Conservation (phyloP, 2,113 vertebrate species). For the Leptobrachium ailaonicum region DNA sequence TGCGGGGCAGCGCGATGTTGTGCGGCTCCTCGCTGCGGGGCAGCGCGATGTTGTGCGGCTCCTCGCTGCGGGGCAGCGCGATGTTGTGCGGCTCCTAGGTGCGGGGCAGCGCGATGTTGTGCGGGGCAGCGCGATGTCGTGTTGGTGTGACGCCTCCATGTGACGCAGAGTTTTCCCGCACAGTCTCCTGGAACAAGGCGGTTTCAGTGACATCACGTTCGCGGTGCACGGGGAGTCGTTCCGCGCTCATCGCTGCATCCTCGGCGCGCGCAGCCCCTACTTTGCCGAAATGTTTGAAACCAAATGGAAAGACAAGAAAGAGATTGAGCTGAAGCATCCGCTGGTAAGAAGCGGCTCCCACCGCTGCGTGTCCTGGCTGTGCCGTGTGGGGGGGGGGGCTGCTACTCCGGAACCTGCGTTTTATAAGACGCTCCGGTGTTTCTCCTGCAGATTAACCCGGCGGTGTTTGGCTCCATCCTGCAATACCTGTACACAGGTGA, state of each 20-base stretch:
- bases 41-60: no score
- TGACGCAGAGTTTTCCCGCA: no score
- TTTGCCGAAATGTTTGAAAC: conserved; percentile 93
- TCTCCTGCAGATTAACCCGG: conserved; percentile 85
- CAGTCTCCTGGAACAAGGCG: conserved; percentile 91
- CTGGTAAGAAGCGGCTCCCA: conserved; percentile 70
- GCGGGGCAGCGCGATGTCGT: no score
- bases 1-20: no score
- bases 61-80: no score
- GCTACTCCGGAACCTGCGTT: no score
- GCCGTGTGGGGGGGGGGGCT: no score
- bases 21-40: no score
- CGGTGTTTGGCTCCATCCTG: conserved; percentile 88
- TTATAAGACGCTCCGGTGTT: background rate
- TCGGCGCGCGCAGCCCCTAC: conserved; percentile 86
- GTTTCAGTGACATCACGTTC: conserved; percentile 85
- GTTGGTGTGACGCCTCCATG: no score
- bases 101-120: no score
- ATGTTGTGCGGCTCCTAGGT: no score
- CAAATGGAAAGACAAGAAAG: conserved; percentile 89
- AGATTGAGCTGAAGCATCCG: conserved; percentile 89
- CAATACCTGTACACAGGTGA: conserved; percentile 96
- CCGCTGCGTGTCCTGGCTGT: no score
- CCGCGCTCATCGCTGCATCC: conserved; percentile 83
- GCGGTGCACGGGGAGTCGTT: conserved; percentile 89